Evolutionary conservation across 2,797 vertebrate species (phyloP).

Genomic region (Uromys caudimaculatus): DNA sequence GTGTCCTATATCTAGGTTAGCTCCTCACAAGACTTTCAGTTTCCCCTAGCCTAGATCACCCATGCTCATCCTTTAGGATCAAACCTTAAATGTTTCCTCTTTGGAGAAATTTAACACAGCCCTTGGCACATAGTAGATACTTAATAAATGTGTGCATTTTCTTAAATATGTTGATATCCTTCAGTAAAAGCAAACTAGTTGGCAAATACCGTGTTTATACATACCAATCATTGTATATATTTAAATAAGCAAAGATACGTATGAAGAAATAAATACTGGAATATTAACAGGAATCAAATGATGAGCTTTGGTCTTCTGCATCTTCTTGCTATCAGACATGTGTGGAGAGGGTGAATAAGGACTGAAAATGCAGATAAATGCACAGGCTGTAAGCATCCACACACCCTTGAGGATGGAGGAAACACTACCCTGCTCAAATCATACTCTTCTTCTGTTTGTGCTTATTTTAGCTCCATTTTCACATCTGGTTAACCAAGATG

Average conservation of each 20-base stretch:
- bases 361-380: background rate
- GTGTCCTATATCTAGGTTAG: background rate
- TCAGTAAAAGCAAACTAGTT: background rate
- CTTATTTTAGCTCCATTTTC: constrained; percentile 64
- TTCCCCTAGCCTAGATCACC: background rate
- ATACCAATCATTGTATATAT: background rate
- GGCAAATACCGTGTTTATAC: background rate
- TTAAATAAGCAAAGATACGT: background rate
- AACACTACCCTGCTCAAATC: constrained; percentile 3
- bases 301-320: background rate
- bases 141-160: background rate
- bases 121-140: background rate
- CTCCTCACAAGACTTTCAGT: fast-evolving
- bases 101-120: background rate
- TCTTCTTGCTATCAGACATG: background rate
- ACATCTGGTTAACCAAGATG: constrained; percentile 69
- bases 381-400: background rate
- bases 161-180: background rate
- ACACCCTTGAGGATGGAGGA: background rate
- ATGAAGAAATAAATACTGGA: background rate
- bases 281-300: background rate
- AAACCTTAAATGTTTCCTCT: background rate
- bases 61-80: background rate
- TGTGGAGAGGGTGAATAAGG: background rate
- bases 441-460: constrained; percentile 51